Conservation (phyloP, 2,888 invertebrate genomes). For the Periphyllus acericola region DNA sequence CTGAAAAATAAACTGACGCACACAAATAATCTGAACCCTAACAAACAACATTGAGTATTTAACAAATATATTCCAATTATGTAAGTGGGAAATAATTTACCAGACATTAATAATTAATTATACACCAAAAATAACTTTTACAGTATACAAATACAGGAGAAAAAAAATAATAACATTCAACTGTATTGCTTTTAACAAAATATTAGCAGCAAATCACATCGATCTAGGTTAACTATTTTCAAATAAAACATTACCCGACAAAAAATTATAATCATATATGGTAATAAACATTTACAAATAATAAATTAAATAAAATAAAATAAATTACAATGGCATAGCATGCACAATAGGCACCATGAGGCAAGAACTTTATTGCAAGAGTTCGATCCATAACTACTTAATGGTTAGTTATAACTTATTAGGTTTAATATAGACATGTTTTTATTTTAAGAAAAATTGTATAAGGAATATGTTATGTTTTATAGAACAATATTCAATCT, state of each 20-base stretch:
- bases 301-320: conserved; percentile 39
- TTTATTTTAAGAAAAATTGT: background rate
- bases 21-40: background rate
- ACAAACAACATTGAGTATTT: conserved; percentile 19
- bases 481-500: background rate
- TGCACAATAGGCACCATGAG: background rate
- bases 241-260: conserved; percentile 1
- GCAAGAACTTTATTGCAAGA: background rate
- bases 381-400: background rate
- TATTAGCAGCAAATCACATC: conserved; percentile 38
- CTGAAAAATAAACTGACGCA: background rate
- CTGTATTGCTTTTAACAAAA: conserved; percentile 25
- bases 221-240: background rate
- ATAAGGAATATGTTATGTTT: background rate
- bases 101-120: conserved; percentile 23
- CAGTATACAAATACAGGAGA: conserved; percentile 31
- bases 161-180: conserved; percentile 8
- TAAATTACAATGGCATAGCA: conserved; percentile 45
- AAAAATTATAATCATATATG: conserved; percentile 38
- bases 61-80: conserved; percentile 22
- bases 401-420: conserved; percentile 11
- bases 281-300: conserved; percentile 42
- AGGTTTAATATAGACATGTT: background rate
- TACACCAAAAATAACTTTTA: conserved; percentile 44
- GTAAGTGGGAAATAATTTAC: conserved; percentile 34